Base-by-base conservation (phyloP, 2,113 vertebrate species). In the Peromyscus maniculatus region DNA sequence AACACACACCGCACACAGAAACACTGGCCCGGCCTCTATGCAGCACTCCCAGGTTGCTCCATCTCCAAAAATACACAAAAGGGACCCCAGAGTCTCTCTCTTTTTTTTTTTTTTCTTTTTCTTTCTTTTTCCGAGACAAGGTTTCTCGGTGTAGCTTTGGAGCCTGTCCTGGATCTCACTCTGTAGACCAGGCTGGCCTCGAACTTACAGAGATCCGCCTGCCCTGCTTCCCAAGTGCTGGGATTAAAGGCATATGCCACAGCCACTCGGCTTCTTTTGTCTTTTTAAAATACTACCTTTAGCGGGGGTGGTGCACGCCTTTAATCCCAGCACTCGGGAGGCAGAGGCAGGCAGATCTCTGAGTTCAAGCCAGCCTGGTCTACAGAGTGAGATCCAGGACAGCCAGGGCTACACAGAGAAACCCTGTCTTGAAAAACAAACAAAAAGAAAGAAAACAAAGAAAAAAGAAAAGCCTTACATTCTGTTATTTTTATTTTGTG, bases 11-110 rank as follows among this genome's bases (percentile, higher is more conserved):
- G 57, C 28, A 1, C 52, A 16, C 91, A 69, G 89, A 67, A 28
- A 82, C 67, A 5, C 33, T 4, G 33, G 17, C 82, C 11, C 1
- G 2, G 72, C 11, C 71, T 1, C 5, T 1, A 6, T 10, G 7
- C 7, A 9, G 3, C 57, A 24, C n/a, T 57, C 19, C 2, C 15
- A 0, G 91, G 64, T 77, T 33, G 11, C 28, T 55, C 57, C 9
- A 13, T 39, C 57, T 39, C 12, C 87, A 72, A 28, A 89, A 33
- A 55, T 9, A 71, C 69, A 89, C 36, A 57, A 69, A 24, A 1
- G 3, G 43, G 49, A 72, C 21, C 17, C 64, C 36, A 26, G 1
- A 43, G 9, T 19, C n/a, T 16, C 55, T 7, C 16, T 22, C 72
- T 10, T 21, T 52, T 33, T 19, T 33, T 11, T 83, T 57, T 1